Base-by-base conservation (phyloP, 2,113 vertebrate species). In the Urocolius indicus region DNA sequence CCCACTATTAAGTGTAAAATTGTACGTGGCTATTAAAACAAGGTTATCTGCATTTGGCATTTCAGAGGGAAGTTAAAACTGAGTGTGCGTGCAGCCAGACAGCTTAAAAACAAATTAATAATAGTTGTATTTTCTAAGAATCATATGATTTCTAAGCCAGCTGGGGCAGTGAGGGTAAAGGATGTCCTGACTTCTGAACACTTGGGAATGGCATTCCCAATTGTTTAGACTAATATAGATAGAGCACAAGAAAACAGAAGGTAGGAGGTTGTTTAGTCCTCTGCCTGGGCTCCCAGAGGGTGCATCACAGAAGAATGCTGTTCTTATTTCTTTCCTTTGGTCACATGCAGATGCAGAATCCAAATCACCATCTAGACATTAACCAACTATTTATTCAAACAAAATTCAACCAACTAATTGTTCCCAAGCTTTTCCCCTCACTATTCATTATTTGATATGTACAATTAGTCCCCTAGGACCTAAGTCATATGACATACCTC, bases 401-500 rank as follows among this genome's bases (percentile, higher is more conserved):
- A 71, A 34, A 66, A 83, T 41, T 95, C 89, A 96, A 91, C n/a
- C 71, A 51, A 52, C 75, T 94, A n/a, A 94, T 95, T 95, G 95
- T 95, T 85, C 67, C 84, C 66, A 4, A 49, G 95, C 49, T 78
- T 41, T 22, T 32, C 73, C 77, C 81, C 19, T 77, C 79, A 10
- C 89, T 77, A 3, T 95, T 75, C 87, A 87, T 93, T 90, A 29
- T 38, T 90, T 78, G 51, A 63, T 34, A 80, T 5, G 95, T 95
- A 96, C 96, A 80, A 94, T 97, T 11, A 0, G 87, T 78, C 65
- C 93, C 83, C 66, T n/a, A 34, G 58, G 90, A 15, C 45, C 20
- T 29, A 3, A 23, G 32, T 58, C 41, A 29, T 63, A 36, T 46
- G 94, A 88, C 76, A 75, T 5, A 69, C 30, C 23, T 90, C 48